These are phyloP conservation scores for Apotomis turbidana DNA, from an alignment of 2,888 invertebrate species.

Conservation along the genomic window DNA sequence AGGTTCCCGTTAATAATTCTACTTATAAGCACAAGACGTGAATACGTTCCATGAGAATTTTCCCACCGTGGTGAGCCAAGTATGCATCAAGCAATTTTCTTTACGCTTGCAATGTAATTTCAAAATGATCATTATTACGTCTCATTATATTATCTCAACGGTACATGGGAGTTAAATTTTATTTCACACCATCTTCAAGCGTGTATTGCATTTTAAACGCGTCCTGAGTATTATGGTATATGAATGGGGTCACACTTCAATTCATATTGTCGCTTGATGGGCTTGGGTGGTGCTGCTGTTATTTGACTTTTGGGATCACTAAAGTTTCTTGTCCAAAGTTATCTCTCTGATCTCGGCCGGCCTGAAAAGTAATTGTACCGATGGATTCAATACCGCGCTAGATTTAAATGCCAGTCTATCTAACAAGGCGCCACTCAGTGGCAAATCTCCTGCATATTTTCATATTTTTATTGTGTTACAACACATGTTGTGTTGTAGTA, in stretches of 20 bases:
- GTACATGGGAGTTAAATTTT: constrained; percentile 41
- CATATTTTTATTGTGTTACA: too few relatives aligned
- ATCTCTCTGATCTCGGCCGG: too few relatives aligned
- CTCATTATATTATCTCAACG: constrained; percentile 39
- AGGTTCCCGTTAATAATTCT: constrained; percentile 45
- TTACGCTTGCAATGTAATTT: constrained; percentile 48
- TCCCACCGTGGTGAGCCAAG: constrained; percentile 49
- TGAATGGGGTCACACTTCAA: neutral
- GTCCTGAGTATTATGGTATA: neutral
- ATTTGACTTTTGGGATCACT: too few relatives aligned
- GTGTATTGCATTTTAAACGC: constrained; percentile 32
- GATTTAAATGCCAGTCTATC: too few relatives aligned
- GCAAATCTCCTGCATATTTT: too few relatives aligned
- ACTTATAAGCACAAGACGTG: constrained; percentile 27
- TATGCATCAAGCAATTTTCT: constrained; percentile 46
- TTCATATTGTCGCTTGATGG: neutral
- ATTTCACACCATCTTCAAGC: constrained; percentile 44
- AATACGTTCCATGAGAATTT: constrained; percentile 48
- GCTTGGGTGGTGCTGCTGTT: too few relatives aligned
- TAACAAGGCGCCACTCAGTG: too few relatives aligned
- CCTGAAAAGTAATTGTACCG: too few relatives aligned
- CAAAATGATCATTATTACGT: constrained; percentile 47
- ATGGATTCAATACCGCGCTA: too few relatives aligned
- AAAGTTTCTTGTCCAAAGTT: too few relatives aligned
- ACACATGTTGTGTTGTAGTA: neutral